Conservation (phyloP, 2,113 vertebrate genomes). For the Mesitornis unicolor region DNA sequence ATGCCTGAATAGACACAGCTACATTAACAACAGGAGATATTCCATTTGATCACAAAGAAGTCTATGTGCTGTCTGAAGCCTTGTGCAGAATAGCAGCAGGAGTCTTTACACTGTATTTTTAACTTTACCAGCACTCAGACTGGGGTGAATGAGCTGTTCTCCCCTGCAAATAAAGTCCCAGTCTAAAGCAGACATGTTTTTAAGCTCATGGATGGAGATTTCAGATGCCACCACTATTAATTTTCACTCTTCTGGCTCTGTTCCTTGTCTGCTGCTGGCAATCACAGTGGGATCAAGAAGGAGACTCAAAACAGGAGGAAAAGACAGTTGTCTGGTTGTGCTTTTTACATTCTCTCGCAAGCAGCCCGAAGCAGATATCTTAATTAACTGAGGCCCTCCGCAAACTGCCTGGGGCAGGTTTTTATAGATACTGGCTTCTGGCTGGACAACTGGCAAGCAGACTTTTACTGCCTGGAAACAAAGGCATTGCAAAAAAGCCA, state of each 20-base stretch:
- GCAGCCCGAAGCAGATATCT: constrained; percentile 15
- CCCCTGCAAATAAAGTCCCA: not conserved
- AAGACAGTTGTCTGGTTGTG: constrained; percentile 48
- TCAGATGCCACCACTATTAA: constrained; percentile 37
- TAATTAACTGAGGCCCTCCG: constrained; percentile 42
- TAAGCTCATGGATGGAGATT: constrained; percentile 1
- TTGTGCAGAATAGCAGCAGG: not conserved
- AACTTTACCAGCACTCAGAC: not conserved
- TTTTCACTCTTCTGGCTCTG: constrained; percentile 54
- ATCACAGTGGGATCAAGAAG: constrained; percentile 47
- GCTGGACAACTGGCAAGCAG: constrained; percentile 47
- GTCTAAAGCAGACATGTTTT: not conserved
- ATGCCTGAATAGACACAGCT: not conserved
- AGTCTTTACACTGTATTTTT: not conserved
- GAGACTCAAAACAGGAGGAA: constrained; percentile 31
- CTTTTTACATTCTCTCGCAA: constrained; percentile 43
- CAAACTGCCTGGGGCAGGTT: constrained; percentile 6
- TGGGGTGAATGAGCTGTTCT: not conserved
- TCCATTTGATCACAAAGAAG: not conserved
- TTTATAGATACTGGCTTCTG: constrained; percentile 34
- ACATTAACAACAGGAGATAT: not conserved
- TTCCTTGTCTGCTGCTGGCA: constrained; percentile 52
- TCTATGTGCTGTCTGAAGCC: not conserved
- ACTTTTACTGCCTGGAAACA: constrained; percentile 50
- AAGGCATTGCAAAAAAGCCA: constrained; percentile 30